phyloP scores from a whole-genome alignment of 2,888 invertebrate species.

The Apodemia hepburni region DNA sequence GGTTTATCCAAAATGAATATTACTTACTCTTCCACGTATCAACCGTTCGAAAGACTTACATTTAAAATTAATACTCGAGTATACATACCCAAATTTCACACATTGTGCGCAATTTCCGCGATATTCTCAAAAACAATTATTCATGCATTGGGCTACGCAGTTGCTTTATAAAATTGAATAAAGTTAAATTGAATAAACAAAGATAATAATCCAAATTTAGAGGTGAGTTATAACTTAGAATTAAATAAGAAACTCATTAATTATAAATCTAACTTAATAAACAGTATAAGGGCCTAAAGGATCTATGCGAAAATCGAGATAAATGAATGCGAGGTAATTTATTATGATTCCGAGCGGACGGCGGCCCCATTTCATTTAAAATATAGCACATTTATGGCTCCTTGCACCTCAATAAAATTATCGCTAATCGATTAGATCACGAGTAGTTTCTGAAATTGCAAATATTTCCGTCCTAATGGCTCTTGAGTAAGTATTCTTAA shows the following conservation, averaged over 20 bases:
- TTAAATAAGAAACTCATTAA: not conserved
- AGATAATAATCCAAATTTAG: not conserved
- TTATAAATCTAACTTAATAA: constrained; percentile 25
- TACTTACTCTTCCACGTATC: no score
- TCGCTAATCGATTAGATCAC: constrained; percentile 37
- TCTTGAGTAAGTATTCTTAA: constrained; percentile 11
- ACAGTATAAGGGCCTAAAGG: constrained; percentile 44
- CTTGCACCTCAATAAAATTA: constrained; percentile 46
- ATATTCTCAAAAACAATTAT: no score
- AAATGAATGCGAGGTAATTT: constrained; percentile 62
- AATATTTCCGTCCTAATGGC: constrained; percentile 19
- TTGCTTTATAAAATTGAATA: no score
- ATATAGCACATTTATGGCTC: constrained; percentile 52
- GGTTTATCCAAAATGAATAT: no score
- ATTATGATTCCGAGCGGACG: constrained; percentile 49
- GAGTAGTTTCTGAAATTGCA: constrained; percentile 23
- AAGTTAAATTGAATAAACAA: no score
- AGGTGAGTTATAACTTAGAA: not conserved
- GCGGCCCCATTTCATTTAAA: constrained; percentile 64
- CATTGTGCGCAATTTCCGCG: no score
- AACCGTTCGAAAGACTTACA: no score
- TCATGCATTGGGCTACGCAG: no score
- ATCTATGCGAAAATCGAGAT: constrained; percentile 59
- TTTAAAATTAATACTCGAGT: no score
- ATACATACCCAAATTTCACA: no score